Evolutionary conservation across 2,797 vertebrate species (phyloP).

Genomic region (Tapera naevia): DNA sequence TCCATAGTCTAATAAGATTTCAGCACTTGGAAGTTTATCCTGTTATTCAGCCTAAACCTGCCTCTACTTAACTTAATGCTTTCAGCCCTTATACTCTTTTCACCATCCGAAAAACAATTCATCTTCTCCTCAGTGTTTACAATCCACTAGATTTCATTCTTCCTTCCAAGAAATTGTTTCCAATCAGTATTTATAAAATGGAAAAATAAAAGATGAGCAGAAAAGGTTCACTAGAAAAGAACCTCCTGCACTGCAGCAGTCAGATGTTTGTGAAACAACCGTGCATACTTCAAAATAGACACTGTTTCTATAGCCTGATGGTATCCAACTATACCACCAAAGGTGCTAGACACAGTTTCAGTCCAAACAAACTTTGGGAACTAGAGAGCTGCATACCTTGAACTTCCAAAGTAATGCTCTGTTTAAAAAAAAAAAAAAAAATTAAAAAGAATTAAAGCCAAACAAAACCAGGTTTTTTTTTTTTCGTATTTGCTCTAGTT

Average conservation of each 20-base stretch:
- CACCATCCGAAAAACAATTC: conserved; percentile 71
- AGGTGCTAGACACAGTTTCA: conserved; percentile 26
- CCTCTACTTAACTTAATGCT: conserved; percentile 9
- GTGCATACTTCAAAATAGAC: neutral
- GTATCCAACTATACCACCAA: neutral
- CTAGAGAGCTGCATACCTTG: conserved; percentile 22
- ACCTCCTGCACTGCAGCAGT: conserved; percentile 23
- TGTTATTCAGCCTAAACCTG: conserved; percentile 47
- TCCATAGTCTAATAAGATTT: conserved; percentile 45
- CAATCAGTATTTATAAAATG: conserved; percentile 70
- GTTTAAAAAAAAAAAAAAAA: neutral
- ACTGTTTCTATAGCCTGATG: neutral
- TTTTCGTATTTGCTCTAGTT: conserved; percentile 18
- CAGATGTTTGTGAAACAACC: conserved; percentile 42
- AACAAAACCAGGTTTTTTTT: neutral
- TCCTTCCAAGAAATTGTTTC: conserved; percentile 72
- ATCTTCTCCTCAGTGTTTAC: conserved; percentile 64
- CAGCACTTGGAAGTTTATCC: conserved; percentile 46
- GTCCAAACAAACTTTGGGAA: conserved; percentile 15
- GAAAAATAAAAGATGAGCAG: conserved; percentile 76
- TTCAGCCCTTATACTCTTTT: conserved; percentile 30
- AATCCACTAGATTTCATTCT: conserved; percentile 65
- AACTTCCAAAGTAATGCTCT: neutral
- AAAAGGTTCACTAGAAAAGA: conserved; percentile 51
- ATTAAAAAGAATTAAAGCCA: too few species aligned